Evolutionary conservation across 2,888 invertebrate genomes (phyloP), one percentile per base, ranked within the genome.

Genomic region (Tortrix viridana): DNA sequence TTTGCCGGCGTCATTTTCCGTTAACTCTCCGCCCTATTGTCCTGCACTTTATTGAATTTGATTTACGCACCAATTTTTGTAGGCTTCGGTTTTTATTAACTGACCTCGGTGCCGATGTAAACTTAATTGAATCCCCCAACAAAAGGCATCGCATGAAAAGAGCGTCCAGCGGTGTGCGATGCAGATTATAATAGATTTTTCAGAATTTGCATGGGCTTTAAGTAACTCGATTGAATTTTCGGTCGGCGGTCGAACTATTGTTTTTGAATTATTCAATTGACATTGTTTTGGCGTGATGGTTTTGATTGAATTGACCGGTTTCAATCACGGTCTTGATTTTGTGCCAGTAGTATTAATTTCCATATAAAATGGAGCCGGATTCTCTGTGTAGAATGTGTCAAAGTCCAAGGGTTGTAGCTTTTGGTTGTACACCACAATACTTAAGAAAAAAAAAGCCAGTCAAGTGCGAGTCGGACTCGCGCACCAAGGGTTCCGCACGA

Each of bases 51-150:
- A 91, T 90, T 89, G 85, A 88, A 88, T 89, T 89, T 90, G 90
- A 91, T 90, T 90, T 89, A 89, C 88, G 88, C 82, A 80, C 81
- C 89, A 88, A 88, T 90, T 90, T 90, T 88, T 89, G 84, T 87
- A 85, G 87, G 89, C 86, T 89, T 88, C 84, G 87, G 89, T 89
- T 91, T 90, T 91, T 89, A 89, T 88, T 88, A 89, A 90, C 90
- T 89, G 89, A 92, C 91, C 91, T 88, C 90, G 84, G 88, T 79
- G 88, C 85, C 85, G 88, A 85, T 91, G 91, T 92, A 90, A 92
- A 90, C 89, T 91, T 91, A 92, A 92, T 92, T 91, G 91, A 89
- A 91, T 91, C 86, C 85, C 75, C 81, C 81, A 86, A 91, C 92
- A 92, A 92, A 88, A 89, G 91, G 90, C 86, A 82, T 81, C 81